Percentiles rank a stretch among this genome's conserved stretches.
These are phyloP conservation scores for Tuberolachnus salignus DNA, from an alignment of 2,888 invertebrate species.

Conservation along the genomic window DNA sequence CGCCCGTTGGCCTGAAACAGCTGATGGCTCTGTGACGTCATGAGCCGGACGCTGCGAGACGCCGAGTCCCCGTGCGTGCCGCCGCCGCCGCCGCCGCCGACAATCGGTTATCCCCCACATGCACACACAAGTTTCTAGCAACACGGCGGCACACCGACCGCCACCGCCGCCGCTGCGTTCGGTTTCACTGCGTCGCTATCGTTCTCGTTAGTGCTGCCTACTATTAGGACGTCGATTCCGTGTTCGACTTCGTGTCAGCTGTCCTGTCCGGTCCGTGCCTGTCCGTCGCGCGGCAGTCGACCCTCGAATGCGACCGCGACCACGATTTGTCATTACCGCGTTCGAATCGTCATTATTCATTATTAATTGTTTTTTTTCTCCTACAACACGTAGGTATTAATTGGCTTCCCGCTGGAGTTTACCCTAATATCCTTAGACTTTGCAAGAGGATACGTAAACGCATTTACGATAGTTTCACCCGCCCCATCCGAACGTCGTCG, in stretches of 20 bases:
- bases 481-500: neutral
- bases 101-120: constrained; percentile 50
- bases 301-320: neutral
- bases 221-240: neutral
- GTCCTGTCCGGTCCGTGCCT: neutral
- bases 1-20: constrained; percentile 41
- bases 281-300: neutral
- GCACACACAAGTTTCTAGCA: constrained; percentile 37
- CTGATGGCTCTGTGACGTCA: constrained; percentile 49
- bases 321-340: neutral
- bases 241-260: neutral
- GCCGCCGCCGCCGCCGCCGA: constrained; percentile 12
- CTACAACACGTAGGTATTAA: neutral
- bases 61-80: constrained; percentile 9
- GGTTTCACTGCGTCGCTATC: constrained; percentile 23
- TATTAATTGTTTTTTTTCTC: neutral
- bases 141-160: constrained; percentile 42
- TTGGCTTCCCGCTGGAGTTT: too few species aligned
- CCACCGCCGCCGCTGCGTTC: constrained; percentile 1
- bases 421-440: too few species aligned
- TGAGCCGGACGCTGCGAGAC: constrained; percentile 41
- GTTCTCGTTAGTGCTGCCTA: neutral
- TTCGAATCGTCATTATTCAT: neutral
- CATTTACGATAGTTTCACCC: neutral
- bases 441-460: too few species aligned